Base-by-base conservation (phyloP, 2,113 vertebrate genomes). In the Menura novaehollandiae region DNA sequence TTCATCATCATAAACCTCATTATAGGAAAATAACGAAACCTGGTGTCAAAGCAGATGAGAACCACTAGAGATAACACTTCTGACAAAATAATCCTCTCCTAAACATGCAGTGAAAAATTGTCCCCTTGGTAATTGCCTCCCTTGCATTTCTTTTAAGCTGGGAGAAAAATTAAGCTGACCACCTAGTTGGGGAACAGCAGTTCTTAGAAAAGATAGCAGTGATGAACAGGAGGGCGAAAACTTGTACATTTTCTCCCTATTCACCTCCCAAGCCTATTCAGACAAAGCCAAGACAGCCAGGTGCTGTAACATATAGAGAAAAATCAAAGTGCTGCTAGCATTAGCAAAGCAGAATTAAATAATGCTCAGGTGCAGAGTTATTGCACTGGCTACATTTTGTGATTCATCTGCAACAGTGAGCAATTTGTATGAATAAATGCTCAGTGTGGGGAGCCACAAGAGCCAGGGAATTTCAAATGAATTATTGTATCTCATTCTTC, bases 291-390 rank as follows among this genome's bases (percentile, higher is more conserved):
- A 85, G 86, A 39, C 2, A 94, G 37, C 39, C 55, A 80, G 76
- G 55, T 88, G 51, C 63, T 80, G 51, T 17, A 74, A 88, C 16
- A 26, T 16, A 79, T 0, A 91, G 81, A 88, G 66, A 55, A 85
- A 62, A 67, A 71, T 8, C 26, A 60, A 93, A 82, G 46, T 5
- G 23, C 74, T 93, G 67, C 46, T 69, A 91, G 30, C 53, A 53
- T 62, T 49, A 58, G 55, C 33, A 83, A 85, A 82, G 85, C 88
- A 82, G 71, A 93, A 80, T 67, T 37, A 96, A 93, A 62, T 73
- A 85, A 91, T 10, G 67, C 89, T 94, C 93, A 95, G 91, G 85
- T 95, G 94, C 78, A 90, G 94, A 96, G 58, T 74, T 89, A 83
- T 49, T 68, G 69, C 88, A 44, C 21, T 93, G 88, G 82, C 74